A percentile compares a stretch with the other conserved stretches of the same genome.
These are phyloP conservation scores for Rhipidura dahli DNA, from an alignment of 2,113 vertebrate genomes.

Conservation along the genomic window DNA sequence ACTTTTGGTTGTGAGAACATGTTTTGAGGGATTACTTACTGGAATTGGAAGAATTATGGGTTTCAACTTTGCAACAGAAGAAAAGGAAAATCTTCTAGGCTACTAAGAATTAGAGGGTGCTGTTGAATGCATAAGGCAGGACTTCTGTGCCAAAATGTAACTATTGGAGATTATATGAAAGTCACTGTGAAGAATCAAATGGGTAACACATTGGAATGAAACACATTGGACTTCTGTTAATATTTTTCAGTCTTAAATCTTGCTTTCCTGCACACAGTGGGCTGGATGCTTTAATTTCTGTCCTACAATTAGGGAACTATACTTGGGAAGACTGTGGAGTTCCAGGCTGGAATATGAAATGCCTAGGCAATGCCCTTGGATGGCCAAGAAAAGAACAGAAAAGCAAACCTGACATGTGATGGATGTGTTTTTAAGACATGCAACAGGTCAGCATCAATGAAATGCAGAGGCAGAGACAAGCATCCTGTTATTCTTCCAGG, in stretches of 20 bases:
- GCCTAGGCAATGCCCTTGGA: background rate
- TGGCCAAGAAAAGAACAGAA: background rate
- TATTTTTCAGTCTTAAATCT: background rate
- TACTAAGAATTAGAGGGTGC: background rate
- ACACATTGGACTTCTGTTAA: background rate
- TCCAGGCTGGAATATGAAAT: background rate
- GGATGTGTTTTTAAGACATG: background rate
- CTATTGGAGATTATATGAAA: background rate
- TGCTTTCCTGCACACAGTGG: background rate
- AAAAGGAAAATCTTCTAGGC: conserved; percentile 1
- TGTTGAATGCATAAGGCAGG: background rate
- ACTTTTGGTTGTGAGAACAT: background rate
- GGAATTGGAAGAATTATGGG: conserved; percentile 4
- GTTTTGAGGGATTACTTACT: background rate
- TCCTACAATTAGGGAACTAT: background rate
- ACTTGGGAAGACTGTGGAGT: background rate
- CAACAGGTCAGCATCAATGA: background rate
- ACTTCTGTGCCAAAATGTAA: background rate
- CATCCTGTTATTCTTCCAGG: background rate
- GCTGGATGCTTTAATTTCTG: background rate
- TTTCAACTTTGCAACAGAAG: background rate
- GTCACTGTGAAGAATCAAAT: background rate
- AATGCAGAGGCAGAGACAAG: background rate
- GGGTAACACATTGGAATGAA: background rate
- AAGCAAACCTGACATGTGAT: background rate